Evolutionary conservation across 2,113 vertebrate genomes (phyloP), one percentile per base, ranked within the genome.

Genomic region (Ptychochromis oligacanthus): DNA sequence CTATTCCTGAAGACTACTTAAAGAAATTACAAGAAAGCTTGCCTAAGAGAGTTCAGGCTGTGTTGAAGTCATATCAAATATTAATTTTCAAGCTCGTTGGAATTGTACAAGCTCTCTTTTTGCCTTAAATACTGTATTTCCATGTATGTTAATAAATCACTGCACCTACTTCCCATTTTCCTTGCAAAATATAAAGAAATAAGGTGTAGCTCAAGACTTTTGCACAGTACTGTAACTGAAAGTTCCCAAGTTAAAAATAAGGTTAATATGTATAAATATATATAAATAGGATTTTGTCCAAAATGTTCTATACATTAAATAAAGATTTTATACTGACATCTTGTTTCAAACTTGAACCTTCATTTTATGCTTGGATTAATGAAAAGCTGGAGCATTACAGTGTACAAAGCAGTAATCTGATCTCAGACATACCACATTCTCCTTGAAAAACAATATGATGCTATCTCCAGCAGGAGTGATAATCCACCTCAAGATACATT

Each of bases 371-470:
- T 43, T 74, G 56, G 70, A 59, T 85, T 83, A 84, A 88, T 91
- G 77, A 91, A 85, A 77, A 77, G 14, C 52, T 64, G 34, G 54
- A 83, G 36, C 67, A 49, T 34, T 81, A 80, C 86, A 80, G 34
- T 40, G n/a, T 58, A 49, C 83, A 22, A 26, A 36, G 28, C 65
- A 57, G 82, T 85, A 81, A 86, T 90, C 80, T 87, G 70, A 89
- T 82, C 60, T 59, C 58, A 60, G 75, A 74, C 78, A 82, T 31
- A 1, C 62, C 22, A 36, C 65, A 24, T 84, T 86, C 43, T 77
- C 40, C 64, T 85, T 81, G 74, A 89, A 87, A 90, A 86, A 86
- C 86, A 90, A 85, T 84, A 55, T 49, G 57, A 89, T 82, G 77
- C 80, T 62, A 84, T 91, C 91, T 67, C 62, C 60, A 76, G 75